Conservation (phyloP, 2,113 vertebrate species). For the Cettia cetti region DNA sequence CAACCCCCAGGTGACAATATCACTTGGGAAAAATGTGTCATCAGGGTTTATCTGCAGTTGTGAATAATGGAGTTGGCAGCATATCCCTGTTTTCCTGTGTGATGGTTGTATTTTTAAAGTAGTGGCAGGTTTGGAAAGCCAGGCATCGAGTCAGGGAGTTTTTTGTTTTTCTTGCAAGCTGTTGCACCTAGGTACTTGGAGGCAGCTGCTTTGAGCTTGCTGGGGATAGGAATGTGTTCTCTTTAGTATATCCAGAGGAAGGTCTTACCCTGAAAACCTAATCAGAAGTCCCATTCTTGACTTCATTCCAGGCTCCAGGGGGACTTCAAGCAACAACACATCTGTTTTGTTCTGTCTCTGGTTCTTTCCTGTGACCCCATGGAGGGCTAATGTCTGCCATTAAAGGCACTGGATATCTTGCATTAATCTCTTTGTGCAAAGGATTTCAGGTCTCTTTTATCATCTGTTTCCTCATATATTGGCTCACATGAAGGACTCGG, state of each 20-base stretch:
- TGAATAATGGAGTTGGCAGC: neutral
- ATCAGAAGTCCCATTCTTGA: neutral
- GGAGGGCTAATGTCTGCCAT: rapidly evolving
- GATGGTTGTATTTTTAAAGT: neutral
- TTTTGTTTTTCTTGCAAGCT: neutral
- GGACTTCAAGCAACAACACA: neutral
- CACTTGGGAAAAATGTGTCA: neutral
- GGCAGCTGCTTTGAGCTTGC: neutral
- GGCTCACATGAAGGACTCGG: neutral
- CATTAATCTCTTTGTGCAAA: neutral
- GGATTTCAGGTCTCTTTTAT: neutral
- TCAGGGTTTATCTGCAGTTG: neutral
- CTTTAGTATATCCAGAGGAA: neutral
- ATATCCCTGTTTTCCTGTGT: neutral
- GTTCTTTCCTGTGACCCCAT: neutral
- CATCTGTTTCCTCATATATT: neutral
- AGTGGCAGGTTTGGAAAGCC: neutral
- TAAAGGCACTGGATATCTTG: neutral
- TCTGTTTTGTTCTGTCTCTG: neutral
- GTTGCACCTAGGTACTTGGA: neutral
- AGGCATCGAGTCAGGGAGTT: neutral
- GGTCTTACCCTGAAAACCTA: neutral
- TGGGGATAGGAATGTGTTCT: neutral
- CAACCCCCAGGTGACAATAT: neutral
- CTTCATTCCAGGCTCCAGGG: neutral